Conservation (phyloP, 2,113 vertebrate genomes). For the Platichthys stellatus region DNA sequence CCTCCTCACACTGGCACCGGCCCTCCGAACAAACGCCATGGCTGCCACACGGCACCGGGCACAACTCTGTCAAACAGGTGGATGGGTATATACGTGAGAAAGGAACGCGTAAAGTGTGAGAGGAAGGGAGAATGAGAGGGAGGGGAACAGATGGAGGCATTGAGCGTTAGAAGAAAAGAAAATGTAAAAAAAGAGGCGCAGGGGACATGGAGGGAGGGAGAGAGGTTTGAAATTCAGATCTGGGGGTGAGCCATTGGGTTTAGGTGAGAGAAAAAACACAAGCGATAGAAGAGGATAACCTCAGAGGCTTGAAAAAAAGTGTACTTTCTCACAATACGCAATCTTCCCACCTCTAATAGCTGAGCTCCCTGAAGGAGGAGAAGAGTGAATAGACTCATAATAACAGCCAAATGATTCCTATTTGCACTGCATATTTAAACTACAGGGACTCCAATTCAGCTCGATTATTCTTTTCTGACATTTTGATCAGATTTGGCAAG, state of each 20-base stretch:
- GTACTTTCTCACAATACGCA: slow-evolving; percentile 66
- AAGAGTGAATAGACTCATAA: slow-evolving; percentile 70
- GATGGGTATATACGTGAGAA: slow-evolving; percentile 43
- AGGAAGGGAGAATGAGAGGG: slow-evolving; percentile 28
- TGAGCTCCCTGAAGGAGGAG: slow-evolving; percentile 64
- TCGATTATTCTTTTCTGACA: slow-evolving; percentile 72
- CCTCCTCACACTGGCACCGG: slow-evolving; percentile 93
- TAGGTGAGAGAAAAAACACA: slow-evolving; percentile 51
- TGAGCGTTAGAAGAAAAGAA: slow-evolving; percentile 27
- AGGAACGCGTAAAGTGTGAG: slow-evolving; percentile 1
- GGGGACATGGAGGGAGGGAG: slow-evolving; percentile 21
- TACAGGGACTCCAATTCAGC: slow-evolving; percentile 60
- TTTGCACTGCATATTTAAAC: slow-evolving; percentile 78
- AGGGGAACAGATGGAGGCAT: slow-evolving; percentile 58
- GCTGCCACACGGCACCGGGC: slow-evolving; percentile 91
- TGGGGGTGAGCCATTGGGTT: slow-evolving; percentile 44
- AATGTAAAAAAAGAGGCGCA: slow-evolving; percentile 34
- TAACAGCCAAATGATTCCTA: slow-evolving; percentile 74
- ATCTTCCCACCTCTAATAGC: slow-evolving; percentile 73
- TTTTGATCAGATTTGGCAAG: slow-evolving; percentile 72
- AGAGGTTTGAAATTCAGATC: slow-evolving; percentile 20
- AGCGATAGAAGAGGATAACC: slow-evolving; percentile 52
- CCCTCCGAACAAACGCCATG: slow-evolving; percentile 92
- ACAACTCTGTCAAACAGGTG: slow-evolving; percentile 86
- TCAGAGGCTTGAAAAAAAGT: slow-evolving; percentile 58